Evolutionary conservation across 1,140 invertebrate species (phyloP), one percentile per base, ranked within the genome.

Genomic region (Brachionus rotundiformis): DNA sequence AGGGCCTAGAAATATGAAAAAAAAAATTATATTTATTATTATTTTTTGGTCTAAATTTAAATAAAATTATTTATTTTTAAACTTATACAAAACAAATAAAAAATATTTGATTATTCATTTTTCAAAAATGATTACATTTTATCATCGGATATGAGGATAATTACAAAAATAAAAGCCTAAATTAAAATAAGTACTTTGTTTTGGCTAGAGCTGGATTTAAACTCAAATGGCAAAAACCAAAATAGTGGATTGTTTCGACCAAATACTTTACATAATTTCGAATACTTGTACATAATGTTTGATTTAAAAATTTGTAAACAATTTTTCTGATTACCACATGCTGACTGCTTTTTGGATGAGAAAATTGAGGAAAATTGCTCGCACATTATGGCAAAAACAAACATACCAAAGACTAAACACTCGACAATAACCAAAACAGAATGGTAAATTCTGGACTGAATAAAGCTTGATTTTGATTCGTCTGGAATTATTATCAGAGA

Each of bases 321-420:
- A 73, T 25, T 44, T 41, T 44, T 73, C 44, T 73, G 25, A 1
- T 8, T 41, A 10, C 44, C 36, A 73, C 3, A 39, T 5, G 19
- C 25, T 73, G 25, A 44, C 27, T 2, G 19, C 23, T 44, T 25
- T 31, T 41, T 44, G 16, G 19, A 44, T 25, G 68, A 73, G 13
- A 41, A 44, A 27, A 73, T 73, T 44, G 68, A 73, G 2, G 68
- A 25, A n/a, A 73, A 44, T 73, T 73, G 68, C 27, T 73, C 68
- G 19, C 39, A 73, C 19, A 73, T 73, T 16, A 73, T 44, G 8
- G 68, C 68, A 73, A 73, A 73, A 11, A 73, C 68, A 44, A 73
- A 73, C 13, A 73, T 1, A 44, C 68, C 68, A 11, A 73, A 73
- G 13, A 73, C 8, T 5, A 73, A 39, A n/a, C 68, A 73, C 7